Evolutionary conservation across 2,797 vertebrate genomes (phyloP).

Genomic region (Pygocentrus nattereri): DNA sequence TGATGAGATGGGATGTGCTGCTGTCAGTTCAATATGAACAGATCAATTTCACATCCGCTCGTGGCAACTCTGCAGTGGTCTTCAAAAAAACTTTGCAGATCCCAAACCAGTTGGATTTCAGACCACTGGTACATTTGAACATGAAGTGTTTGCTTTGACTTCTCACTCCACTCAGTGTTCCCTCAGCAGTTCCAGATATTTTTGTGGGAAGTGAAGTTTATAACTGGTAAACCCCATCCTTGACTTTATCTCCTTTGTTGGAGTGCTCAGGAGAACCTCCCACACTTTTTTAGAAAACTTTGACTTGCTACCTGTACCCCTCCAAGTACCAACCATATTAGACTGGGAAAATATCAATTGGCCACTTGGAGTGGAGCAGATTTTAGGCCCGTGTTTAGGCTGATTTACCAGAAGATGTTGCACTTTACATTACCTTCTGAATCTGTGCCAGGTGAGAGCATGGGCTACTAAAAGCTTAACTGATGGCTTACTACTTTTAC

Average conservation of each 20-base stretch:
- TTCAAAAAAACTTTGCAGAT: neutral
- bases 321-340: neutral
- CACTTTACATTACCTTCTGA: neutral
- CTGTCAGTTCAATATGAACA: neutral
- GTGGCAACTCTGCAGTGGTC: neutral
- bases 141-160: neutral
- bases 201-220: no score
- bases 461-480: constrained; percentile 55
- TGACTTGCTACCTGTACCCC: neutral
- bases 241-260: neutral
- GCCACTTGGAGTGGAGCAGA: neutral
- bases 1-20: neutral
- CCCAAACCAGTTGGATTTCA: neutral
- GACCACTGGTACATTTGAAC: neutral
- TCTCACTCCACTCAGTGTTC: neutral
- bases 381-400: neutral
- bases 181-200: neutral
- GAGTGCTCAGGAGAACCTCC: neutral
- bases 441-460: neutral
- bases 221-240: no score
- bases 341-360: neutral
- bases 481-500: constrained; percentile 60
- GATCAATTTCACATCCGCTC: neutral
- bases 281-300: neutral
- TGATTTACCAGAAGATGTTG: neutral